Conservation (phyloP, 2,888 invertebrate genomes). For the Drosophila mimica region DNA sequence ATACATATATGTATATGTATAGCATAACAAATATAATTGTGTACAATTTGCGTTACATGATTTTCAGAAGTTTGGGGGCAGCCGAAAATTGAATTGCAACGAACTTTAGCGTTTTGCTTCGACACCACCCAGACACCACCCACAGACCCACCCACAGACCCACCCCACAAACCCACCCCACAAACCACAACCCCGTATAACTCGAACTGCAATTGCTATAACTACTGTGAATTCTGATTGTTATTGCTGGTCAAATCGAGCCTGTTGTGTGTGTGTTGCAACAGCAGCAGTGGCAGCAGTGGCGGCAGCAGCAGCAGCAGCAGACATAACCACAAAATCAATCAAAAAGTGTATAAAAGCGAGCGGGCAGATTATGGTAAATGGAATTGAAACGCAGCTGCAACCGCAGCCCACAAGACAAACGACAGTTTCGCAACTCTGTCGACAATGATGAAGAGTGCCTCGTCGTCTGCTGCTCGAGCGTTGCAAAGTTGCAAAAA, state of each 20-base stretch:
- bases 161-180: not conserved
- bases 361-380: conserved; percentile 49
- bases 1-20: not conserved
- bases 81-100: conserved; percentile 70
- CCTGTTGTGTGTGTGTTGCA: not conserved
- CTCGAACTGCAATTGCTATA: conserved; percentile 15
- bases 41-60: conserved; percentile 65
- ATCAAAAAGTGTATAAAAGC: conserved; percentile 59
- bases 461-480: not conserved
- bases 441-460: conserved; percentile 41
- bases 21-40: conserved; percentile 70
- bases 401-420: conserved; percentile 59
- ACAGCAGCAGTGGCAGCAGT: conserved; percentile 22
- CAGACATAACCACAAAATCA: conserved; percentile 70
- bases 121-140: conserved; percentile 2
- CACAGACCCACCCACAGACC: not conserved
- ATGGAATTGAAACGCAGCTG: conserved; percentile 43
- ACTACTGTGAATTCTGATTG: conserved; percentile 23
- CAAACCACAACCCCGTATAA: conserved; percentile 49
- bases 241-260: conserved; percentile 9
- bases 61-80: conserved; percentile 9
- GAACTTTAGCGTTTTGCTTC: conserved; percentile 33
- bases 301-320: conserved; percentile 14
- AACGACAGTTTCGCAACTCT: conserved; percentile 68
- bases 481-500: conserved; percentile 7